phyloP scores from a whole-genome alignment of 2,113 vertebrate species.

The Elaphurus davidianus region DNA sequence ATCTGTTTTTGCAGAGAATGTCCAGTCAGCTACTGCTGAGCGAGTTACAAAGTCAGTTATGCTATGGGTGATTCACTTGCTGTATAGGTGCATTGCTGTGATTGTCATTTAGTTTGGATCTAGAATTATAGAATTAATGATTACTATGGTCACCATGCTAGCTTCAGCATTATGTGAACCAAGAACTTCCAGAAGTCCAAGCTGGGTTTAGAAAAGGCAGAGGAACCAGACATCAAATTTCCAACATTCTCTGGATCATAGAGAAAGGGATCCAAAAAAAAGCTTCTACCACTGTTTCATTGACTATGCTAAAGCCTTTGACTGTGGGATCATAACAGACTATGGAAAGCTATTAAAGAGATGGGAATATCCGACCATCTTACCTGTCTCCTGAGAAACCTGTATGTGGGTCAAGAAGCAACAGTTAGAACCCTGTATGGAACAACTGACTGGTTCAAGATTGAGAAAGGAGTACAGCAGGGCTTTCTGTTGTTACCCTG shows the following conservation, averaged over 20 bases:
- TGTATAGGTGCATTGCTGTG: not conserved
- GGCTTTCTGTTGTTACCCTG: not conserved
- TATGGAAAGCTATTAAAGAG: not conserved
- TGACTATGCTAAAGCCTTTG: not conserved
- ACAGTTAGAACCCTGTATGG: not conserved
- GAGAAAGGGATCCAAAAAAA: not conserved
- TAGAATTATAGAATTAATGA: not conserved
- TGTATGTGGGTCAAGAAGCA: not conserved
- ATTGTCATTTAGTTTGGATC: not conserved
- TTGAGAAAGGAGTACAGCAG: not conserved
- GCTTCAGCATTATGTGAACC: not conserved
- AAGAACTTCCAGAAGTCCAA: not conserved
- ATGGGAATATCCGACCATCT: not conserved
- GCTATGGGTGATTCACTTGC: not conserved
- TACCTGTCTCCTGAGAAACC: not conserved
- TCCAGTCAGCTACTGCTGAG: not conserved
- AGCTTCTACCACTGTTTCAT: not conserved
- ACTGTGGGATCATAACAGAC: not conserved
- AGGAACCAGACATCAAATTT: not conserved
- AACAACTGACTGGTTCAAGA: not conserved
- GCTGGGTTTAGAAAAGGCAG: not conserved
- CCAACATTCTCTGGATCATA: fast-evolving
- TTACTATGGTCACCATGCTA: not conserved
- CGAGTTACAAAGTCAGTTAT: not conserved
- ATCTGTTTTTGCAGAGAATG: not conserved